Base-by-base conservation (phyloP, 2,113 vertebrate species). In the Neomonachus schauinslandi region DNA sequence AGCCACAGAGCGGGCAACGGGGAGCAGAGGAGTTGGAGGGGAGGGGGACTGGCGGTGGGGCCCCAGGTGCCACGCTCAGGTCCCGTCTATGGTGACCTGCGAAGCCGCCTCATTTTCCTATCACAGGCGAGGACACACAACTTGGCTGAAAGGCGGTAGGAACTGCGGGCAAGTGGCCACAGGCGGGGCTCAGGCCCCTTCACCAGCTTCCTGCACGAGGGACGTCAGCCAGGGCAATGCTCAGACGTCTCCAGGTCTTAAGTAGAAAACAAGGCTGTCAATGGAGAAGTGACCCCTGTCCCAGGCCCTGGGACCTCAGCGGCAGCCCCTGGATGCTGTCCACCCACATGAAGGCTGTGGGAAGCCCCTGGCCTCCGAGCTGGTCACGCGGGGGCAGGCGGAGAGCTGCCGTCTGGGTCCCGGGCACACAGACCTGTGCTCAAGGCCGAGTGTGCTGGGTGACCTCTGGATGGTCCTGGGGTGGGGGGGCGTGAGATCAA, bases 301-400 rank as follows among this genome's bases (percentile, higher is more conserved):
- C 28, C 3, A 10, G 39, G 39, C 10, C 46, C 26, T 1, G 16
- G 55, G 67, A 69, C 18, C 33, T 33, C 63, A 67, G 63, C 5
- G 28, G 28, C 31, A 2, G 63, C 31, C 63, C 14, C 63, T 14
- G 42, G 69, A 57, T 28, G 2, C 39, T 2, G 2, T 3, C 14
- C 24, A 16, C 42, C 28, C 7, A 8, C 0, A 7, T 2, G 36
- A 19, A 18, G 59, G 28, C 10, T 5, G 13, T 7, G 9, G 3
- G 2, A 55, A n/a, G 76, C 42, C 51, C 19, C 72, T 49, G 19
- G 16, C 46, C 36, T 13, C 74, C 12, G 7, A 4, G 42, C 46
- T 31, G n/a, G n/a, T 28, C 7, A 28, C 0, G 2, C 1, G 0
- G 13, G 12, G 18, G 36, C 1, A 7, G 71, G 2, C 0, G 1